Evolutionary conservation across 1,140 invertebrate genomes (phyloP).

Genomic region (Bombus picipes): DNA sequence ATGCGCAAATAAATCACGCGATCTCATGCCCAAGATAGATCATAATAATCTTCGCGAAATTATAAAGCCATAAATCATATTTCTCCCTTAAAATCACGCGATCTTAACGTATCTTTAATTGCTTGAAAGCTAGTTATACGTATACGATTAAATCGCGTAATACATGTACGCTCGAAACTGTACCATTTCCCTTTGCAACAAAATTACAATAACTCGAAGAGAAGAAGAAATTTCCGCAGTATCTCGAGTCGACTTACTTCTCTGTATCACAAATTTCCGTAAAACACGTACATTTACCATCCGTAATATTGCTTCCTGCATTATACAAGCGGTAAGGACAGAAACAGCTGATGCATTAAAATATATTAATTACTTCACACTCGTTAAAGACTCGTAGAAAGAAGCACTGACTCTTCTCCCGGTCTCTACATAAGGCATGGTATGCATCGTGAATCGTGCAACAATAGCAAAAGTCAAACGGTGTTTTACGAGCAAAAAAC

Average conservation of each 20-base stretch:
- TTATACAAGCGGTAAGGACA: background rate
- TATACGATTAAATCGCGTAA: background rate
- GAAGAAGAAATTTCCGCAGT: background rate
- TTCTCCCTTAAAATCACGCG: background rate
- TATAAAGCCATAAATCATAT: background rate
- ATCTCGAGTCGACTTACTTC: background rate
- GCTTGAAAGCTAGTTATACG: background rate
- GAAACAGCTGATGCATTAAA: background rate
- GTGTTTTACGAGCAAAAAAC: slow-evolving; percentile 49
- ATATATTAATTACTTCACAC: slow-evolving; percentile 22
- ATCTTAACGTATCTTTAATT: background rate
- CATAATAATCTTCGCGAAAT: background rate
- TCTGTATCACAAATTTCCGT: background rate
- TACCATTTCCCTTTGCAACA: background rate
- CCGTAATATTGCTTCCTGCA: background rate
- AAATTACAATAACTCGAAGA: background rate
- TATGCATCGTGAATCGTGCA: background rate
- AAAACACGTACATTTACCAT: background rate
- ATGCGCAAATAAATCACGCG: background rate
- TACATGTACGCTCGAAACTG: background rate
- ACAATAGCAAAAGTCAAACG: background rate
- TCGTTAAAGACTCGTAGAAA: slow-evolving; percentile 15
- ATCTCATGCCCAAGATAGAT: background rate
- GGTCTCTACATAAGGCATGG: background rate
- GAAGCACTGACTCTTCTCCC: background rate